Base-by-base conservation (phyloP, 2,113 vertebrate genomes). In the Cryptotis parvus region DNA sequence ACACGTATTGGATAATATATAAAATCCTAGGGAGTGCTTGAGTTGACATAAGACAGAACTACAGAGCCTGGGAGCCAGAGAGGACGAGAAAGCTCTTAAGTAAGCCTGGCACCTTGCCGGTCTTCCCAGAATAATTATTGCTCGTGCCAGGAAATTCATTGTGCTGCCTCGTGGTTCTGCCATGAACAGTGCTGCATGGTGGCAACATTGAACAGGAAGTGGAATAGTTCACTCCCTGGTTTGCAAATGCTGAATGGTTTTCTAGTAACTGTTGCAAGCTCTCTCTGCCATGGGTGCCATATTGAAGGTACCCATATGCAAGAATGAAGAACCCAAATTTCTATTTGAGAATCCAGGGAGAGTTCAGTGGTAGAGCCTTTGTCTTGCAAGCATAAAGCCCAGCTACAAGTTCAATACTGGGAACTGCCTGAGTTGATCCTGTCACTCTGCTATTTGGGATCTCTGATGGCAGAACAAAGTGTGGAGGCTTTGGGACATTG, bases 81-180 rank as follows among this genome's bases (percentile, higher is more conserved):
- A 26, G 2, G 3, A 11, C 15, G 14, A 39, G 33, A 15, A 11
- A 9, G 0, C 1, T 85, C 4, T 0, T 3, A 6, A 2, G 1
- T 3, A 15, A 27, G 4, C 20, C 10, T 15, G 0, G 20, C 20
- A 37, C 1, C 7, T n/a, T n/a, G n/a, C n/a, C n/a, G n/a, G n/a
- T n/a, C 55, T 58, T 58, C 55, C 55, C 22, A 24, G 22, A 24
- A 58, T 72, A 24, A 26, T 72, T 26, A 10, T 26, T 26, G 0
- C 24, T 49, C 20, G 68, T 37, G 43, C 0, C n/a, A 78, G 70
- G 3, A 31, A 16, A 14, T 18, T 16, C 22, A 1, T 18, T 69
- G 27, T 70, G 37, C 76, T 41, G 16, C 31, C 18, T 63, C 0
- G 8, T 61, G 69, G 52, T 73, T 66, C 45, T n/a, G 41, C 61